Conservation (phyloP, 2,888 invertebrate species). For the Pinctada fucata region DNA sequence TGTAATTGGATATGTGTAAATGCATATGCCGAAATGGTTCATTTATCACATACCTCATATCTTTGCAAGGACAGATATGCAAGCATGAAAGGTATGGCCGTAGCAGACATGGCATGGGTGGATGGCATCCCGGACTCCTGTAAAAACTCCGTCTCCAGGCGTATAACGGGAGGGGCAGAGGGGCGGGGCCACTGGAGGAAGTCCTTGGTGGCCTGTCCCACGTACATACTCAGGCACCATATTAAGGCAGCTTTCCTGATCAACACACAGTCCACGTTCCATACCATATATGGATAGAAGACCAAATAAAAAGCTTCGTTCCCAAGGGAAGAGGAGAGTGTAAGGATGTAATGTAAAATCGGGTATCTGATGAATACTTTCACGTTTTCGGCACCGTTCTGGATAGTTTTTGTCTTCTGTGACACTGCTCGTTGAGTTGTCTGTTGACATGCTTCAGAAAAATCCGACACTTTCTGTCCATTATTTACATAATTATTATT, state of each 20-base stretch:
- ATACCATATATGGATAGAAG: constrained; percentile 60
- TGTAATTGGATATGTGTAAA: no score
- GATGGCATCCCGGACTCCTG: constrained; percentile 68
- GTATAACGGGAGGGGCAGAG: constrained; percentile 60
- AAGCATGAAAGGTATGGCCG: constrained; percentile 63
- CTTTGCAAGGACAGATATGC: constrained; percentile 49
- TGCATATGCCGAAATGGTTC: no score
- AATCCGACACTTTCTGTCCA: background rate
- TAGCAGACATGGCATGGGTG: constrained; percentile 68
- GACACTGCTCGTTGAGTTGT: background rate
- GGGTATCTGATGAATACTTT: constrained; percentile 44
- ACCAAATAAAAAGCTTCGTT: constrained; percentile 64
- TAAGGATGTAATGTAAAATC: constrained; percentile 55
- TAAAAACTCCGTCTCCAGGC: constrained; percentile 61
- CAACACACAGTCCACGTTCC: constrained; percentile 62
- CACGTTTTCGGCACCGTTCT: background rate
- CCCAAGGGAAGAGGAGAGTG: constrained; percentile 62
- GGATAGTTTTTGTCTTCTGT: background rate
- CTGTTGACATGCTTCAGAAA: background rate
- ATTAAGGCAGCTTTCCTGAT: constrained; percentile 54
- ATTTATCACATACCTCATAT: constrained; percentile 57
- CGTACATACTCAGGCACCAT: constrained; percentile 67
- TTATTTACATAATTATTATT: background rate
- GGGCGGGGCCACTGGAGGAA: constrained; percentile 65
- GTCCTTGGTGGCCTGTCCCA: constrained; percentile 66